Base-by-base conservation (phyloP, 2,113 vertebrate species). In the Labrus mixtus region DNA sequence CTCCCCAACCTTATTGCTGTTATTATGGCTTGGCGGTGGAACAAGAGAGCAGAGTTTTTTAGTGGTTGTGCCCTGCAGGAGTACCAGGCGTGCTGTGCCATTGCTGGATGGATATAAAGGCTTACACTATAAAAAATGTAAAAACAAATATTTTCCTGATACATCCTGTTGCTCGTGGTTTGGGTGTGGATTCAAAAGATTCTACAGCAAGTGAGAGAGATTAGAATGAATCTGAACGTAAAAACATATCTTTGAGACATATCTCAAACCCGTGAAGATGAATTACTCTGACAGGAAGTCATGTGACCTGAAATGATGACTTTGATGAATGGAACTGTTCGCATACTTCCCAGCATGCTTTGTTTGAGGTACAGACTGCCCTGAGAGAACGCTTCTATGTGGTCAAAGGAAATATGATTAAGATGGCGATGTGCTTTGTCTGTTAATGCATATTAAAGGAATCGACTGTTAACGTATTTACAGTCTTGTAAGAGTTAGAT, bases 11-110 rank as follows among this genome's bases (percentile, higher is more conserved):
- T 81, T 88, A 90, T 78, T 89, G 87, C 81, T 91, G 87, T 88
- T 88, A 89, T 91, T 91, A 89, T 91, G 84, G 84, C 61, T 88
- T 92, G 90, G 81, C 84, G 54, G 71, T 56, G 78, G 78, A 91
- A 89, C 82, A 88, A 78, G 61, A 86, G 71, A 88, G 72, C 87
- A 87, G 88, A 79, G 77, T 68, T 39, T 78, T 83, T 59, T 68
- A 72, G 83, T 86, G 84, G 83, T 84, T 82, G 66, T 81, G 82
- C 72, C 75, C 85, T 75, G 82, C 79, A 61, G 58, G 61, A 64
- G 64, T 86, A 57, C 78, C 76, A 89, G 78, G 81, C 59, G 10
- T 71, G 77, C 69, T 71, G 71, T 62, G 70, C 79, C 76, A 77
- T 45, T 73, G 81, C 71, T 68, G 68, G 73, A 33, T 41, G 39